phyloP scores from a whole-genome alignment of 2,888 invertebrate genomes.

The Trichopria drosophilae region DNA sequence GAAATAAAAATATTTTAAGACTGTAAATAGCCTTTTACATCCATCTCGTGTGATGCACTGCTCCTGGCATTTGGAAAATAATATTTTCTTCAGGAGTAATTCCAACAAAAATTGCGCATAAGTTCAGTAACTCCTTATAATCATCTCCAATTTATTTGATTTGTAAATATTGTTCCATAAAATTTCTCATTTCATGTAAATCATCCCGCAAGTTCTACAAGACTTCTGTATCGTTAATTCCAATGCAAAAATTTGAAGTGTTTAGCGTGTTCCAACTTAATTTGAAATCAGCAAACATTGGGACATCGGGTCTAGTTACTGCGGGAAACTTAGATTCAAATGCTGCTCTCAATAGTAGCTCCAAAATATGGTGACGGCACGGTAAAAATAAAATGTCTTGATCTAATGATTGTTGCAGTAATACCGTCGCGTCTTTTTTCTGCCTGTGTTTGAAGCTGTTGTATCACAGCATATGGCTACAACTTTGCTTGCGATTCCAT shows the following conservation, averaged over 20 bases:
- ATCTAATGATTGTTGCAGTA: constrained; percentile 21
- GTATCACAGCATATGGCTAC: constrained; percentile 28
- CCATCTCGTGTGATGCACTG: constrained; percentile 4
- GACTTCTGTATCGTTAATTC: constrained; percentile 1
- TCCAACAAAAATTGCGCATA: constrained; percentile 2
- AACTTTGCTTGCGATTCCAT: constrained; percentile 15
- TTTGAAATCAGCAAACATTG: constrained; percentile 9
- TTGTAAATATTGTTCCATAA: no score
- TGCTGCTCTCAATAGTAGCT: constrained; percentile 18
- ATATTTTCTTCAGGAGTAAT: not conserved
- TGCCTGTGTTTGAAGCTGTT: constrained; percentile 26
- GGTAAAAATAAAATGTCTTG: constrained; percentile 20
- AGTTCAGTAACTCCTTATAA: constrained; percentile 1
- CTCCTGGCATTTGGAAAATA: no score
- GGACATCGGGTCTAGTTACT: constrained; percentile 12
- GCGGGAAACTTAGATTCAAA: constrained; percentile 17
- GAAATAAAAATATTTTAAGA: constrained; percentile 4
- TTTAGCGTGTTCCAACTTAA: no score
- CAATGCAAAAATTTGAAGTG: no score
- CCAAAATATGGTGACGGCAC: constrained; percentile 24
- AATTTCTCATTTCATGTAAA: not conserved
- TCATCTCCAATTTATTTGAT: constrained; percentile 3
- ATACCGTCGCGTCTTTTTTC: constrained; percentile 21
- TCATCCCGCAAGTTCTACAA: not conserved
- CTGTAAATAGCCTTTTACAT: constrained; percentile 6